These are phyloP conservation scores for Xerus inauris DNA, from an alignment of 2,113 vertebrate species.

Conservation along the genomic window DNA sequence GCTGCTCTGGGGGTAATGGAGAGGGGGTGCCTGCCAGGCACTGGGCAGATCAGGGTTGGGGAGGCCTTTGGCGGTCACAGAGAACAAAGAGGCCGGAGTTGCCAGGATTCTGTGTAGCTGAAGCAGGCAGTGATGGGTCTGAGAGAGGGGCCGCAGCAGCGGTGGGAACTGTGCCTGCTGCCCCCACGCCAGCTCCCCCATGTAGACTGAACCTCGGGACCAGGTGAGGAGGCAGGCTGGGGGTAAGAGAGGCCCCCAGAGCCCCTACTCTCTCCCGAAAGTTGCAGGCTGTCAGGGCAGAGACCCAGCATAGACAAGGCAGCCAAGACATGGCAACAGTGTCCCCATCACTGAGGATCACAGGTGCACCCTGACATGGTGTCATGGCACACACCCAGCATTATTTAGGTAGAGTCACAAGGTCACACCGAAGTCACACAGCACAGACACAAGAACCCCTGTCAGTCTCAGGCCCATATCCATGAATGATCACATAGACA, in stretches of 20 bases:
- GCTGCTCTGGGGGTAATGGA: neutral
- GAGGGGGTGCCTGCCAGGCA: conserved; percentile 38
- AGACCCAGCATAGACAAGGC: neutral
- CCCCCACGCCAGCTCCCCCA: conserved; percentile 37
- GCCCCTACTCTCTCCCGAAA: neutral
- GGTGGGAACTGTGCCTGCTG: conserved; percentile 70
- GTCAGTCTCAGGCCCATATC: neutral
- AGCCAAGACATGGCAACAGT: neutral
- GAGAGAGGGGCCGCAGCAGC: conserved; percentile 50
- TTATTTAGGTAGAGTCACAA: neutral
- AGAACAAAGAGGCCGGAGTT: conserved; percentile 80
- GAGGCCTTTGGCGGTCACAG: conserved; percentile 69
- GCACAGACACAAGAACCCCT: neutral
- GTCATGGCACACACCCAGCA: neutral
- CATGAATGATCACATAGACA: neutral
- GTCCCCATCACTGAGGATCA: neutral
- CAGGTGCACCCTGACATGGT: neutral
- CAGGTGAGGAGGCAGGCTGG: neutral
- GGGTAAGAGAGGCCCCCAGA: neutral
- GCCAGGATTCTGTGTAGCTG: conserved; percentile 77
- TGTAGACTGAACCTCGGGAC: conserved; percentile 38
- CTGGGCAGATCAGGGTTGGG: conserved; percentile 47
- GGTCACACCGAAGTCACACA: neutral
- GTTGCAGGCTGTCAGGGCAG: conserved; percentile 2
- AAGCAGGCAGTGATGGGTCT: conserved; percentile 34